phyloP scores from a whole-genome alignment of 2,113 vertebrate species.

The Rhea americana region DNA sequence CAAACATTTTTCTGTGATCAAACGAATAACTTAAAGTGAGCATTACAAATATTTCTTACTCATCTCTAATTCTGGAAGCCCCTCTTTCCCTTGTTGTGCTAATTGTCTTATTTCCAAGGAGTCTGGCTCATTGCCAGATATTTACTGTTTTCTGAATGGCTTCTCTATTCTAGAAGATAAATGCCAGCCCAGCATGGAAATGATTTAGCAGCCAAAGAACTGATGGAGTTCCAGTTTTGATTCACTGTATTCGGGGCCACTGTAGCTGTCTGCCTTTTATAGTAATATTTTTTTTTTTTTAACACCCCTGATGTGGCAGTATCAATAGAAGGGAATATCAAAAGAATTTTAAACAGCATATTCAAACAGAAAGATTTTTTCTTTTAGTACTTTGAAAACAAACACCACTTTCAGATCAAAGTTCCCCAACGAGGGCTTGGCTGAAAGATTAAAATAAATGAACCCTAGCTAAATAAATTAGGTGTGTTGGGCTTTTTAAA shows the following conservation, averaged over 20 bases:
- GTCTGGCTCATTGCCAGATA: conserved; percentile 49
- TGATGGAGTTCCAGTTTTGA: conserved; percentile 46
- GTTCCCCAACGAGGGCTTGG: conserved; percentile 29
- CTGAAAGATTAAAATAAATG: conserved; percentile 53
- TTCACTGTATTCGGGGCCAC: not conserved
- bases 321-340: conserved; percentile 23
- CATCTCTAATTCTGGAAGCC: conserved; percentile 56
- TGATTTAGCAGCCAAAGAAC: conserved; percentile 49
- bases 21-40: conserved; percentile 58
- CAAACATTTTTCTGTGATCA: conserved; percentile 51
- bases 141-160: conserved; percentile 57
- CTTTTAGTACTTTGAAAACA: conserved; percentile 44
- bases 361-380: not conserved
- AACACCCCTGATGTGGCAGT: not conserved
- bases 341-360: conserved; percentile 45
- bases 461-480: conserved; percentile 53
- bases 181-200: conserved; percentile 60
- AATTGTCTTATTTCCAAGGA: conserved; percentile 54
- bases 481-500: conserved; percentile 3
- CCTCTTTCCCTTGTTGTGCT: conserved; percentile 40
- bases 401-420: conserved; percentile 44
- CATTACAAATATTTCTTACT: conserved; percentile 67
- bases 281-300: not conserved
- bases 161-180: conserved; percentile 60
- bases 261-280: not conserved